phyloP scores from a whole-genome alignment of 2,888 invertebrate genomes.

The Clivina fossor region DNA sequence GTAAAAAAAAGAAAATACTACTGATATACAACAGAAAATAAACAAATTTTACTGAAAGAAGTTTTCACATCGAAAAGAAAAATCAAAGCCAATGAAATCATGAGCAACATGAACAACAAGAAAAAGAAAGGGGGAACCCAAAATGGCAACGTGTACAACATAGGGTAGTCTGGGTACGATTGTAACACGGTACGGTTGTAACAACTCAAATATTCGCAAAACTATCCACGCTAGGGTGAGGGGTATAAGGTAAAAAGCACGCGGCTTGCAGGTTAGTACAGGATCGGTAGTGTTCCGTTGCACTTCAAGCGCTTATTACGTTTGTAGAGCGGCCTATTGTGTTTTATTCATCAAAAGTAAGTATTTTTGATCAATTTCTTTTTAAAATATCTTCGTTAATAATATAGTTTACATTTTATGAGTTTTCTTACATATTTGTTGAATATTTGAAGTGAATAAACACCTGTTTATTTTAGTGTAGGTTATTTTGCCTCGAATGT shows the following conservation, averaged over 20 bases:
- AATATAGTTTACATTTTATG: constrained; percentile 4
- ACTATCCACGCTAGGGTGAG: not conserved
- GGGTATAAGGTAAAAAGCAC: constrained; percentile 7
- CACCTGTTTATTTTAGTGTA: constrained; percentile 12
- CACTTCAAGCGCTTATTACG: constrained; percentile 3
- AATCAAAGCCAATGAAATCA: too few relatives aligned
- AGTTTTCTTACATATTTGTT: constrained; percentile 12
- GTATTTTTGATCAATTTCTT: constrained; percentile 19
- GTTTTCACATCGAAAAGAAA: too few relatives aligned
- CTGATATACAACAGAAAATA: too few relatives aligned
- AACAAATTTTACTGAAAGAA: too few relatives aligned
- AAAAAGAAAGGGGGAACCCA: not conserved
- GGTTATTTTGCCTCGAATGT: constrained; percentile 6
- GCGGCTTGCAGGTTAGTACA: constrained; percentile 12
- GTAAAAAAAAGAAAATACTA: too few relatives aligned
- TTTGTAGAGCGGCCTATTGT: not conserved
- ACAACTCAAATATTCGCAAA: not conserved
- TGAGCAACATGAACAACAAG: too few relatives aligned
- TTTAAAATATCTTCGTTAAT: not conserved
- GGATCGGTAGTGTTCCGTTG: constrained; percentile 6
- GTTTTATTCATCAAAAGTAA: constrained; percentile 19
- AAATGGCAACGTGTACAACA: not conserved
- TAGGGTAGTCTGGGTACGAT: not conserved
- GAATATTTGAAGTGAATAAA: not conserved
- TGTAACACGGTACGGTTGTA: not conserved